These are phyloP conservation scores for Habroteleia sp. DNA, from an alignment of 2,888 invertebrate species.

Conservation along the genomic window DNA sequence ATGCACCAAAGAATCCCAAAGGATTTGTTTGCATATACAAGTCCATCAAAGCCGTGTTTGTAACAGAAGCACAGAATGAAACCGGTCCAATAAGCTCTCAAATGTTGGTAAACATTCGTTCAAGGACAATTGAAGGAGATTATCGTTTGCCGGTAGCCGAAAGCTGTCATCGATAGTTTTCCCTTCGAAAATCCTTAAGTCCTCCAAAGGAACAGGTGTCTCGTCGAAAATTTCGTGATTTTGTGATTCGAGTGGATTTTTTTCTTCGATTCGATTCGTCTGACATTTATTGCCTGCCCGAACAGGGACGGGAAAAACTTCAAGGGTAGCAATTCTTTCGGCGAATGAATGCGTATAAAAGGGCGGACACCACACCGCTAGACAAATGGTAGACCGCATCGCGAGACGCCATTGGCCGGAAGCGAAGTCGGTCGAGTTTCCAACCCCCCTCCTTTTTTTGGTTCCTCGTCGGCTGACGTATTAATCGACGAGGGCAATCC, in stretches of 20 bases:
- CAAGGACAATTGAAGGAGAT: neutral
- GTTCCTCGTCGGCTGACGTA: constrained; percentile 39
- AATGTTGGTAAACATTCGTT: neutral
- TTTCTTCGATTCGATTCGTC: constrained; percentile 47
- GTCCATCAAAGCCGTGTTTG: too few species aligned
- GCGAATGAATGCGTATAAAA: constrained; percentile 56
- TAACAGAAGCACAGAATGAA: too few species aligned
- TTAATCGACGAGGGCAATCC: constrained; percentile 38
- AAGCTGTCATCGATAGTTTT: constrained; percentile 19
- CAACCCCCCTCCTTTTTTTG: constrained; percentile 21
- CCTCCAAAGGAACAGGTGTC: constrained; percentile 28
- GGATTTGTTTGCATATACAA: too few species aligned
- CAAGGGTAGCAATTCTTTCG: constrained; percentile 52
- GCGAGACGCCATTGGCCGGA: constrained; percentile 56
- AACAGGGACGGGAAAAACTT: constrained; percentile 45
- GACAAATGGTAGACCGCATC: constrained; percentile 60
- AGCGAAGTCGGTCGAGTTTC: constrained; percentile 50
- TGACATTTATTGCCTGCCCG: constrained; percentile 31
- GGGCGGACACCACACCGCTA: constrained; percentile 59
- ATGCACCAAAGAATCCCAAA: too few species aligned
- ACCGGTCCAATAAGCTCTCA: too few species aligned
- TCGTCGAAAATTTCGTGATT: constrained; percentile 1
- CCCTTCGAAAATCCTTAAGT: constrained; percentile 11
- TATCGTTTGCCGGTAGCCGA: constrained; percentile 11
- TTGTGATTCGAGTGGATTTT: neutral